phyloP scores from a whole-genome alignment of 2,888 invertebrate species.

The Dendrolimus houi region DNA sequence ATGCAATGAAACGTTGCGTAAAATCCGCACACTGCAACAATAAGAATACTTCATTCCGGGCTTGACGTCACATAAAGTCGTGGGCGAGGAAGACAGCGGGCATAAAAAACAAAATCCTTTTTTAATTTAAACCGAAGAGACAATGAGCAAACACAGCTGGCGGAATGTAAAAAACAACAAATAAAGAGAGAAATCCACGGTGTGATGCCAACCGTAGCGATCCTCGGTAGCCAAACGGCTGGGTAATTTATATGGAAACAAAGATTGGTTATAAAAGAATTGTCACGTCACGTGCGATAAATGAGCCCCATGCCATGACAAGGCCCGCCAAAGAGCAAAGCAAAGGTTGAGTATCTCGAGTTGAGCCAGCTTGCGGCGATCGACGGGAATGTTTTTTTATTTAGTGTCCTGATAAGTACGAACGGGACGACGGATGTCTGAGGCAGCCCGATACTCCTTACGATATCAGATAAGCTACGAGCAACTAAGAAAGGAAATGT shows the following conservation, averaged over 20 bases:
- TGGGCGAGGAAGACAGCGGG: constrained; percentile 58
- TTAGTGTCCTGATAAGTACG: constrained; percentile 42
- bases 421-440: constrained; percentile 42
- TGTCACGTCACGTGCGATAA: constrained; percentile 59
- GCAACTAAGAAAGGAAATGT: constrained; percentile 47
- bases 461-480: constrained; percentile 56
- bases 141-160: constrained; percentile 73
- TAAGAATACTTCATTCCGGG: constrained; percentile 69
- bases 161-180: constrained; percentile 65
- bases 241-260: constrained; percentile 64
- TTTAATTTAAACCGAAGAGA: constrained; percentile 66
- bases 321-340: constrained; percentile 40
- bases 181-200: constrained; percentile 49
- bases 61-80: constrained; percentile 72
- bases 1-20: constrained; percentile 63
- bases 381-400: constrained; percentile 39
- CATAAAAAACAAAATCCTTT: constrained; percentile 58
- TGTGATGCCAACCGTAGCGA: constrained; percentile 44
- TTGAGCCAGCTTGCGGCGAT: constrained; percentile 26
- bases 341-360: constrained; percentile 20
- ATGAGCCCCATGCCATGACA: constrained; percentile 32
- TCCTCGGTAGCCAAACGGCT: constrained; percentile 43
- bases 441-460: constrained; percentile 43
- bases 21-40: constrained; percentile 49
- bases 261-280: constrained; percentile 57